These are phyloP conservation scores for Ooceraea biroi DNA, from an alignment of 1,140 invertebrate genomes.

Conservation along the genomic window DNA sequence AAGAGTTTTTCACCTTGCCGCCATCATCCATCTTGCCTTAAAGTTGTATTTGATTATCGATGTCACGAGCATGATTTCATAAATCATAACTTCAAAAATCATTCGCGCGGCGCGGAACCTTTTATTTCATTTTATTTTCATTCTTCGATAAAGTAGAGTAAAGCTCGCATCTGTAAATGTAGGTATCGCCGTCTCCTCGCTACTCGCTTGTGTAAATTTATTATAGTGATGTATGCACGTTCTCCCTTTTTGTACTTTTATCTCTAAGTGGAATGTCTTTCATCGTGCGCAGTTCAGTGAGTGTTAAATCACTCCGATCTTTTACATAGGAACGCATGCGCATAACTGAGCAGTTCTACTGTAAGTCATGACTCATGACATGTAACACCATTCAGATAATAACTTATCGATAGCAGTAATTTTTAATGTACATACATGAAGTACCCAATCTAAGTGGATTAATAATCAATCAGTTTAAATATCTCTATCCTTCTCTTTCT, in stretches of 20 bases:
- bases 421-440: conserved; percentile 67
- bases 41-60: neutral
- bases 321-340: conserved; percentile 47
- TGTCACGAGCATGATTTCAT: neutral
- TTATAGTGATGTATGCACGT: conserved; percentile 27
- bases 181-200: conserved; percentile 5
- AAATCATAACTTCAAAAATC: neutral
- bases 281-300: conserved; percentile 28
- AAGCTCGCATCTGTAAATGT: neutral
- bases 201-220: conserved; percentile 41
- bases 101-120: neutral
- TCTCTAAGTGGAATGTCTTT: conserved; percentile 40
- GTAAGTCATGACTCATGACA: conserved; percentile 68
- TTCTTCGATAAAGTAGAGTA: conserved; percentile 9
- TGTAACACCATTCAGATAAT: conserved; percentile 40
- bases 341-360: conserved; percentile 36
- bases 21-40: neutral
- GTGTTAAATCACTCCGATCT: conserved; percentile 42
- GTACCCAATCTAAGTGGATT: conserved; percentile 56
- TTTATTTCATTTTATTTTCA: neutral
- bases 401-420: conserved; percentile 64
- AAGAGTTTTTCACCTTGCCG: neutral
- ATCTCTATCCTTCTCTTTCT: neutral
- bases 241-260: conserved; percentile 29
- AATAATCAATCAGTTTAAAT: conserved; percentile 41